Conservation (phyloP, 2,888 invertebrate species). For the Orthosia incerta region DNA sequence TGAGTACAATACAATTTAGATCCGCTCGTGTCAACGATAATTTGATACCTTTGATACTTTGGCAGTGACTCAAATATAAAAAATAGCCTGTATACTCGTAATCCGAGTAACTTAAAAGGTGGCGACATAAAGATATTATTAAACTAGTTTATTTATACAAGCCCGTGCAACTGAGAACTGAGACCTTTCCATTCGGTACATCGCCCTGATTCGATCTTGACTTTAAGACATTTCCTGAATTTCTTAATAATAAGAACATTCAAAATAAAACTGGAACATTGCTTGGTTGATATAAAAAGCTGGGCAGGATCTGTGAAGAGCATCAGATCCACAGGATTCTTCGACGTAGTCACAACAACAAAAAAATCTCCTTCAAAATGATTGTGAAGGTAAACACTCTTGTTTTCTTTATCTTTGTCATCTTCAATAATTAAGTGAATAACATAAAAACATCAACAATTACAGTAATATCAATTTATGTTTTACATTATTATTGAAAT, state of each 20-base stretch:
- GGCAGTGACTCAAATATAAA: neutral
- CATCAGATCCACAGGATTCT: slow-evolving; percentile 79
- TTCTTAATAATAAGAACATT: slow-evolving; percentile 77
- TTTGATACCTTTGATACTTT: slow-evolving; percentile 9
- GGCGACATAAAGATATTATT: slow-evolving; percentile 33
- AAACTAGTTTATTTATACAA: slow-evolving; percentile 64
- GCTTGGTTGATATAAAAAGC: slow-evolving; percentile 79
- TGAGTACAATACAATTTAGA: slow-evolving; percentile 47
- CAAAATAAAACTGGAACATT: slow-evolving; percentile 79
- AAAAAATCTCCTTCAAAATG: slow-evolving; percentile 76
- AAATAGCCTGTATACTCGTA: neutral
- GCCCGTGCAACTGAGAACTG: slow-evolving; percentile 55
- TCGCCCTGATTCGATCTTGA: slow-evolving; percentile 83
- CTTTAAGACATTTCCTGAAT: slow-evolving; percentile 87
- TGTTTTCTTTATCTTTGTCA: slow-evolving; percentile 2
- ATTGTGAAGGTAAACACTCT: slow-evolving; percentile 82
- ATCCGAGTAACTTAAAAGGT: slow-evolving; percentile 24
- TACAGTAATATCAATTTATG: neutral
- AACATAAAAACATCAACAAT: neutral
- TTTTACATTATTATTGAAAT: neutral
- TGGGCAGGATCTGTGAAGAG: slow-evolving; percentile 49
- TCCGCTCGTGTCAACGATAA: slow-evolving; percentile 41
- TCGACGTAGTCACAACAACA: slow-evolving; percentile 82
- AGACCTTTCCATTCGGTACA: slow-evolving; percentile 77
- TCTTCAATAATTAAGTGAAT: slow-evolving; percentile 10